Base-by-base conservation (phyloP, 2,888 invertebrate species). In the Steinernema scapterisci region DNA sequence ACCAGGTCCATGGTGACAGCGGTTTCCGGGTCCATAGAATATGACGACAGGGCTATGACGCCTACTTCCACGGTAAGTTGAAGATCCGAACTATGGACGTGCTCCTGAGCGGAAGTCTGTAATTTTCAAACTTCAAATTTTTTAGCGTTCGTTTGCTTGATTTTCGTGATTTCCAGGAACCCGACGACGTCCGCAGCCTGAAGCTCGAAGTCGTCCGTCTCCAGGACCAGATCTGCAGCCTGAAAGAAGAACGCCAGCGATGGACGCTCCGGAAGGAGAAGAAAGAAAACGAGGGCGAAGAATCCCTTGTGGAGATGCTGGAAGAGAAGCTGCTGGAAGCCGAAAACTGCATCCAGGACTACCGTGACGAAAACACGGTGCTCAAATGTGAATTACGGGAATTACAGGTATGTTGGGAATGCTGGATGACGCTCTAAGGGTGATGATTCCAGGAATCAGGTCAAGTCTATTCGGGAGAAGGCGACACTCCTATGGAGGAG, bases 351-450 rank as follows among this genome's bases (percentile, higher is more conserved):
- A 81, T 75, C 71, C 83, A 84, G 54, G 84, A 84, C 73, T 84
- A 82, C 76, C 75, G 72, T 25, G 74, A 77, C 46, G 94, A 94
- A 83, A 94, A 93, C 87, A 92, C 92, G 85, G 92, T 92, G 84
- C 89, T 94, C 7, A 89, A 91, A 56, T 88, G 92, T 63, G 91
- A 91, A 88, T 91, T 94, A 51, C 92, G 92, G 85, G 94, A 94
- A 85, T 87, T 94, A 44, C 82, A 88, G 76, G 84, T 88, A n/a
- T 38, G 9, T 9, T 38, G 3, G 21, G 31, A 54, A 63, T 0
- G n/a, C 19, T 44, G 0, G 2, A 19, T 11, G 6, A 11, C 2
- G 3, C 19, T 19, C 25, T 27, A 5, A 70, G 13, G 21, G 31
- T 5, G 6, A 5, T 31, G 23, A 19, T 48, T 71, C 3, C 13